Evolutionary conservation across 1,140 invertebrate species (phyloP), one percentile per base, ranked within the genome.

Genomic region (Sesamia nonagrioides): DNA sequence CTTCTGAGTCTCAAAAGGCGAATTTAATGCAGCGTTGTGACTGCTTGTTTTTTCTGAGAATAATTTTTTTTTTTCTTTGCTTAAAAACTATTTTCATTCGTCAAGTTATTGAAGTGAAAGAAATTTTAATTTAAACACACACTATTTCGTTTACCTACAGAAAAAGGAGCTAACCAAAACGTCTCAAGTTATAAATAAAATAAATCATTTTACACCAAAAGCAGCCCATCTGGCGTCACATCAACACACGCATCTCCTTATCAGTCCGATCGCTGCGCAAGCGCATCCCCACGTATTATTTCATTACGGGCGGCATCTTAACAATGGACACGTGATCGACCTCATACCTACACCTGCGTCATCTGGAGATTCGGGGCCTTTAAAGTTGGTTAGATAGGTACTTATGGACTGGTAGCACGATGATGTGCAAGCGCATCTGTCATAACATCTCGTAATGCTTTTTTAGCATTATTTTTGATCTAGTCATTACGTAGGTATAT

Each of bases 231-330:
- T 56, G 2, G 48, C 54, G 54, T 35, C 52, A 35, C 74, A 33
- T 71, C 68, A 71, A 71, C 48, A 18, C 50, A 54, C 68, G 48
- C 35, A 42, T 37, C 54, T 17, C 61, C 75, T 89, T 88, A 89
- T 89, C 88, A 83, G 33, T 52, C 72, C 68, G 78, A 90, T 90
- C 88, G 76, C 76, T 50, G 52, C 81, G 77, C 81, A 78, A 40
- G 82, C 68, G 83, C 82, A 84, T 84, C 83, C 74, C 37, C 50
- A 83, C 79, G 85, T 86, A 90, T 91, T 88, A 90, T 90, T 90
- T 89, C 88, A 88, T 90, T 89, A 90, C 58, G 17, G 58, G 77
- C 77, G 77, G 74, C 63, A 15, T 52, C 54, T 79, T 66, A 79
- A 79, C 75, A 82, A 84, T 80, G 60, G 68, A 54, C 80, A 81